These are phyloP conservation scores for Paralichthys olivaceus DNA, from an alignment of 2,113 vertebrate genomes.

Conservation along the genomic window DNA sequence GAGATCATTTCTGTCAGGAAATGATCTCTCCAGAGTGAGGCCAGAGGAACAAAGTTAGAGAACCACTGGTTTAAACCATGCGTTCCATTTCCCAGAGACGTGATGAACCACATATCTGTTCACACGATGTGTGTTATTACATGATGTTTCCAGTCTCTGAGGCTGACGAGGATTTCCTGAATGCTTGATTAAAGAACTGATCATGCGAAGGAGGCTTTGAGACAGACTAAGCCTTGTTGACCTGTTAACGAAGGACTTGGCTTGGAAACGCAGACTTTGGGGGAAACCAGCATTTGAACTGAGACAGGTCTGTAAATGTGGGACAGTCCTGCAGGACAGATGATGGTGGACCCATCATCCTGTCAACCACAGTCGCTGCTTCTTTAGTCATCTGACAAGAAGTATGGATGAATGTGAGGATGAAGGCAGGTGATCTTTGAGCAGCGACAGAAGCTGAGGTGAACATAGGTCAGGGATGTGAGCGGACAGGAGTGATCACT, in stretches of 20 bases:
- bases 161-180: not conserved
- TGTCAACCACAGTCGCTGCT: not conserved
- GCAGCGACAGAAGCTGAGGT: conserved; percentile 26
- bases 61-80: not conserved
- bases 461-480: not conserved
- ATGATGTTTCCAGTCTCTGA: not conserved
- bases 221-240: not conserved
- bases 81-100: not conserved
- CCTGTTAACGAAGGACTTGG: not conserved
- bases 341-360: not conserved
- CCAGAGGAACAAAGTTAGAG: no score
- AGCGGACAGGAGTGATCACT: conserved; percentile 37
- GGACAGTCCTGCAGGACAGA: not conserved
- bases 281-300: conserved; percentile 16
- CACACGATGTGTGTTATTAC: not conserved
- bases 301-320: not conserved
- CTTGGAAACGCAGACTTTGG: not conserved
- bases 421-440: not conserved
- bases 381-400: not conserved
- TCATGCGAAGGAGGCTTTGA: not conserved
- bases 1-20: no score
- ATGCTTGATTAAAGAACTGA: not conserved
- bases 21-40: no score
- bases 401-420: not conserved
- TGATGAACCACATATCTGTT: not conserved